A percentile compares a stretch with the other conserved stretches of the same genome.
Evolutionary conservation across 1,140 invertebrate species (phyloP).

Genomic region (Phenacoccus solenopsis): DNA sequence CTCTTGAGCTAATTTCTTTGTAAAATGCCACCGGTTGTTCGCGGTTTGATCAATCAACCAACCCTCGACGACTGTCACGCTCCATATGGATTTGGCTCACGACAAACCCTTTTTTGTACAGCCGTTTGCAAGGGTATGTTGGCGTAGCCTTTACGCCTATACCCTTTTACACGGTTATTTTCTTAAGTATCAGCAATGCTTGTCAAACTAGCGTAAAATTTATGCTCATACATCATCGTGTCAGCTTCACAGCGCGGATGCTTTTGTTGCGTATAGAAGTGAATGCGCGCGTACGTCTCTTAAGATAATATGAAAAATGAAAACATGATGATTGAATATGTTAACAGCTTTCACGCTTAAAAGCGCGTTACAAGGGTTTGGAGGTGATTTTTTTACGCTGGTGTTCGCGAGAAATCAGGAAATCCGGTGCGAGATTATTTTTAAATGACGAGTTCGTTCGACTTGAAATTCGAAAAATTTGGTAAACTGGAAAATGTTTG

Average conservation of each 20-base stretch:
- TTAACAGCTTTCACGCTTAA: constrained; percentile 13
- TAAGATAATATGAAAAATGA: constrained; percentile 4
- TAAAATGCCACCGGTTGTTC: neutral
- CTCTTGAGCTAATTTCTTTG: no score
- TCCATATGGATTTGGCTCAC: constrained; percentile 9
- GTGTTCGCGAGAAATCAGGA: no score
- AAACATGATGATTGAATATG: constrained; percentile 1
- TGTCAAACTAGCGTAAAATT: constrained; percentile 16
- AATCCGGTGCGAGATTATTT: neutral
- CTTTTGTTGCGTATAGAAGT: neutral
- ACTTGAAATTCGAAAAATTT: no score
- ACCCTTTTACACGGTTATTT: neutral
- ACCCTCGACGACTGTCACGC: neutral
- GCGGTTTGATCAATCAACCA: no score
- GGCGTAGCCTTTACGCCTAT: neutral
- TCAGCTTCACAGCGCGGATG: neutral
- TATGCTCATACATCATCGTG: constrained; percentile 13
- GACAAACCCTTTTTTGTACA: constrained; percentile 1
- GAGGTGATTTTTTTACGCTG: neutral
- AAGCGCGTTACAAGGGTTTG: neutral
- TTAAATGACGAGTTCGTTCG: no score
- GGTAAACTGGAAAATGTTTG: no score
- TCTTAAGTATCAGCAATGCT: constrained; percentile 9
- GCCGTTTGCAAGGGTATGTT: neutral
- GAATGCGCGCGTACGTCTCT: neutral